Percentiles rank a stretch among this genome's conserved stretches.
These are phyloP conservation scores for Cotesia typhae DNA, from an alignment of 1,140 invertebrate genomes.

Conservation along the genomic window DNA sequence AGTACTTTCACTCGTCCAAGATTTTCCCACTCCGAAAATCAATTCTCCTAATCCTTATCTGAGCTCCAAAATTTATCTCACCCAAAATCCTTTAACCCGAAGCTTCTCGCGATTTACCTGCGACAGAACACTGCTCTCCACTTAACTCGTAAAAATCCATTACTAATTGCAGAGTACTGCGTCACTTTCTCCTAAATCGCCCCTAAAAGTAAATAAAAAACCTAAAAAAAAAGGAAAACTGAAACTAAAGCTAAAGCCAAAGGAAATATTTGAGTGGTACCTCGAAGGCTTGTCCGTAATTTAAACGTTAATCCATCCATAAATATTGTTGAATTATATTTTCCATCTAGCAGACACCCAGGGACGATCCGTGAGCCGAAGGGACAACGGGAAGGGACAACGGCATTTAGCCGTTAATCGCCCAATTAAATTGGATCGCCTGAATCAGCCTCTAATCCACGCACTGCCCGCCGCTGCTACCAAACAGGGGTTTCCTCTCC, in stretches of 20 bases:
- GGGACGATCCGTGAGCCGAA: constrained; percentile 16
- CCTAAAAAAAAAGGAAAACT: no score
- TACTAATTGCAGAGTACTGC: constrained; percentile 27
- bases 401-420: constrained; percentile 65
- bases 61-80: constrained; percentile 3
- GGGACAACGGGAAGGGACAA: constrained; percentile 20
- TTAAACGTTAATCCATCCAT: constrained; percentile 30
- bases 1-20: background rate
- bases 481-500: constrained; percentile 8
- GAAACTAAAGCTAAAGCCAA: background rate
- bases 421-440: constrained; percentile 65
- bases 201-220: no score
- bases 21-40: constrained; percentile 1
- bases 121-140: background rate
- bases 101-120: background rate
- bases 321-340: constrained; percentile 33
- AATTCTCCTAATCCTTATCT: constrained; percentile 33
- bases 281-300: constrained; percentile 10
- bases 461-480: constrained; percentile 26
- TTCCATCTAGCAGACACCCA: constrained; percentile 15
- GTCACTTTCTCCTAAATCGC: background rate
- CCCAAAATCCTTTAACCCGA: constrained; percentile 5
- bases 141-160: background rate
- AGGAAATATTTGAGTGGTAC: constrained; percentile 6
- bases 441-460: constrained; percentile 62